These are phyloP conservation scores for Aphidius colemani DNA, from an alignment of 2,888 invertebrate genomes.

Conservation along the genomic window DNA sequence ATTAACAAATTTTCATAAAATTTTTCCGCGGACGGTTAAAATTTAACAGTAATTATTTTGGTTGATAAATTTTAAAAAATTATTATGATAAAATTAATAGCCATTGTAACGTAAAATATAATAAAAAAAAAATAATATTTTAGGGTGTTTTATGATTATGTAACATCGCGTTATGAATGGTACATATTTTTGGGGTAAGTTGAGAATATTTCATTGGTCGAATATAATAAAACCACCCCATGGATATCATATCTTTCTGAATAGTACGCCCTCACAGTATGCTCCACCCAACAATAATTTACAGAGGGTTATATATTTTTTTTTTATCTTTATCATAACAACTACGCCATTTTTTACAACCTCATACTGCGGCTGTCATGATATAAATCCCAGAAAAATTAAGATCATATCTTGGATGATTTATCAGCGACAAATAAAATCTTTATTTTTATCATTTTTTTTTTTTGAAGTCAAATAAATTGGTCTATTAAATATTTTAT, in stretches of 20 bases:
- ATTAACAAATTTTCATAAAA: not conserved
- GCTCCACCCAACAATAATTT: conserved; percentile 53
- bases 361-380: not conserved
- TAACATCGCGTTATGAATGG: conserved; percentile 29
- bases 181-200: conserved; percentile 25
- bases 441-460: too few species aligned
- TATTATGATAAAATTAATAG: not conserved
- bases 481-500: too few species aligned
- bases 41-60: not conserved
- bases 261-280: conserved; percentile 49
- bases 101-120: conserved; percentile 1
- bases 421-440: too few species aligned
- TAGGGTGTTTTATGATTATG: conserved; percentile 10
- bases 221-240: conserved; percentile 20
- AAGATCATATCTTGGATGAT: not conserved
- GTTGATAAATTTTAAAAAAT: not conserved
- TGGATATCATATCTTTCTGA: conserved; percentile 53
- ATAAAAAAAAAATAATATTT: not conserved
- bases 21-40: not conserved
- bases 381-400: conserved; percentile 22
- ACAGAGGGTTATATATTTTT: conserved; percentile 34
- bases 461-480: too few species aligned
- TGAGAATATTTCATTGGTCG: conserved; percentile 32
- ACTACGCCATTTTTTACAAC: conserved; percentile 10
- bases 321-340: not conserved